Evolutionary conservation across 2,113 vertebrate species (phyloP).

Genomic region (Patagioenas fasciata): DNA sequence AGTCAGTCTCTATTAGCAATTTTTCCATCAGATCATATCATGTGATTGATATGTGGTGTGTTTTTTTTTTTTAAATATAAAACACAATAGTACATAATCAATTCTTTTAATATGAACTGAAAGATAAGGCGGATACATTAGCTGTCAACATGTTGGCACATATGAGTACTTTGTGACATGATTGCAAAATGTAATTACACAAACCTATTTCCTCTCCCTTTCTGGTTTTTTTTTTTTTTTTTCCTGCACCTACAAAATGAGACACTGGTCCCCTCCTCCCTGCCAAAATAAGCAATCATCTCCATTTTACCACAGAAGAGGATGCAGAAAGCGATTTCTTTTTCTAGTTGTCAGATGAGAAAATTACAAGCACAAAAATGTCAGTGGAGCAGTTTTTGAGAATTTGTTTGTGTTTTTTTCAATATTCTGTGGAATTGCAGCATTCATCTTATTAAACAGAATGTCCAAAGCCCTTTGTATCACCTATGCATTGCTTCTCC

Average conservation of each 20-base stretch:
- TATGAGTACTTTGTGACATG: not conserved
- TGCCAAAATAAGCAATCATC: not conserved
- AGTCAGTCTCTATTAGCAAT: not conserved
- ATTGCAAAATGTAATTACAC: not conserved
- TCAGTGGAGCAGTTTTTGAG: not conserved
- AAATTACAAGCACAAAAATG: not conserved
- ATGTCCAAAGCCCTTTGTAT: not conserved
- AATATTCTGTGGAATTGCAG: not conserved
- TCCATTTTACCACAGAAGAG: not conserved
- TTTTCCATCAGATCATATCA: not conserved
- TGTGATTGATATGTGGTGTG: not conserved
- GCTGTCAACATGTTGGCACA: not conserved
- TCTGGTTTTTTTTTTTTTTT: not conserved
- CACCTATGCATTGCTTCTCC: not conserved
- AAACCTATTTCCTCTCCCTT: not conserved
- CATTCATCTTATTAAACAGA: not conserved
- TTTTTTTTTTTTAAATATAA: not conserved
- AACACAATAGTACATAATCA: not conserved
- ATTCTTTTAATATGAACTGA: not conserved
- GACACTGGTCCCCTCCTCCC: not conserved
- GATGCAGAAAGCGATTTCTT: not conserved
- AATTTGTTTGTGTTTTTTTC: not conserved
- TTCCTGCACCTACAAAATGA: not conserved
- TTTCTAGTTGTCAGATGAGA: not conserved
- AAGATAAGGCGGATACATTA: not conserved